phyloP scores from a whole-genome alignment of 2,797 vertebrate genomes.

The Otus scops region DNA sequence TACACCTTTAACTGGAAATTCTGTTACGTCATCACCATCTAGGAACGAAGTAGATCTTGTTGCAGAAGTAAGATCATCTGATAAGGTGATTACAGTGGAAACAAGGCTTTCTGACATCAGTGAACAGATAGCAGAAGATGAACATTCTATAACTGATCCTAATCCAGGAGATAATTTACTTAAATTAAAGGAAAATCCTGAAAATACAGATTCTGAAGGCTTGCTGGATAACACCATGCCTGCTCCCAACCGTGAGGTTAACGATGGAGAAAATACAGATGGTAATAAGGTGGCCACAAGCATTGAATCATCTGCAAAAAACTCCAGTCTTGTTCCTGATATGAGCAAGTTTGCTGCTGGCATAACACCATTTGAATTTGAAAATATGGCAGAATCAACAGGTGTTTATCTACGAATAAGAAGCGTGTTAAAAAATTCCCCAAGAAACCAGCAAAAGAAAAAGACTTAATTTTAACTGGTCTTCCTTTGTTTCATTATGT shows the following conservation, averaged over 20 bases:
- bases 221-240: background rate
- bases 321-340: constrained; percentile 81
- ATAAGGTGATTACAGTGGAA: constrained; percentile 43
- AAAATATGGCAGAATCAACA: constrained; percentile 92
- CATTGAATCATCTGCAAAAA: background rate
- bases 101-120: background rate
- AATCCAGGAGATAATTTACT: background rate
- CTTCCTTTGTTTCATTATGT: background rate
- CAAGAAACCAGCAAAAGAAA: constrained; percentile 87
- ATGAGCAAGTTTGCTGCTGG: constrained; percentile 92
- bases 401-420: constrained; percentile 92
- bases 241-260: background rate
- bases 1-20: constrained; percentile 84
- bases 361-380: constrained; percentile 94
- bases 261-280: background rate
- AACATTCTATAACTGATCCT: background rate
- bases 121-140: background rate
- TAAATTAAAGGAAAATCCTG: constrained; percentile 26
- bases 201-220: background rate
- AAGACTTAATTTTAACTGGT: constrained; percentile 65
- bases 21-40: constrained; percentile 80
- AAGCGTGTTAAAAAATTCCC: constrained; percentile 90
- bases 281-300: background rate
- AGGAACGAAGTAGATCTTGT: constrained; percentile 72
- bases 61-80: constrained; percentile 35